A percentile compares a stretch with the other conserved stretches of the same genome.
phyloP scores from a whole-genome alignment of 2,888 invertebrate species.

The Entomobrya proxima region DNA sequence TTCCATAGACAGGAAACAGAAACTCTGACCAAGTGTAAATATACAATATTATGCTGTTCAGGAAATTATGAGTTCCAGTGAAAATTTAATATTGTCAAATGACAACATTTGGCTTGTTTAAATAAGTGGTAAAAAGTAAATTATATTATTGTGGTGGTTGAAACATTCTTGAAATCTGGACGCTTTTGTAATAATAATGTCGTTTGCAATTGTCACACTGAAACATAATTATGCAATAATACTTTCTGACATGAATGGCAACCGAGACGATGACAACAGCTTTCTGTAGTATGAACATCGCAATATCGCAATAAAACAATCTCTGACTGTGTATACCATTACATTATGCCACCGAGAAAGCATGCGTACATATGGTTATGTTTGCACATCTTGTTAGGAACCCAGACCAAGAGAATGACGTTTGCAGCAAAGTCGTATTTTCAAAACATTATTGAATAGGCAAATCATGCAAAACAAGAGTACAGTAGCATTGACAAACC shows the following conservation, averaged over 20 bases:
- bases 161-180: slow-evolving; percentile 5
- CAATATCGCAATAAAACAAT: neutral
- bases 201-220: slow-evolving; percentile 19
- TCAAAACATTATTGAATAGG: slow-evolving; percentile 41
- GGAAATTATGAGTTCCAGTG: neutral
- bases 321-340: neutral
- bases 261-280: neutral
- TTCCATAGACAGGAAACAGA: too few species aligned
- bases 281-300: neutral
- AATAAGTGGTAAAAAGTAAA: slow-evolving; percentile 55
- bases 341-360: neutral
- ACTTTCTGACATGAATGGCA: slow-evolving; percentile 6
- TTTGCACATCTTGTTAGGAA: neutral
- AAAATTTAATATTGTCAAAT: slow-evolving; percentile 51
- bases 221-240: slow-evolving; percentile 34
- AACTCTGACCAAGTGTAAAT: neutral
- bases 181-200: slow-evolving; percentile 28
- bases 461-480: slow-evolving; percentile 38
- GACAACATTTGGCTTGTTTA: slow-evolving; percentile 62
- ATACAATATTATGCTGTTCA: neutral
- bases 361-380: neutral
- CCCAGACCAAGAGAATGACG: neutral
- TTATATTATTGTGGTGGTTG: slow-evolving; percentile 26
- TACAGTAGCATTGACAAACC: neutral
- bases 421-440: neutral